Evolutionary conservation across 1,140 invertebrate species (phyloP), one percentile per base, ranked within the genome.

Genomic region (Manduca sexta): DNA sequence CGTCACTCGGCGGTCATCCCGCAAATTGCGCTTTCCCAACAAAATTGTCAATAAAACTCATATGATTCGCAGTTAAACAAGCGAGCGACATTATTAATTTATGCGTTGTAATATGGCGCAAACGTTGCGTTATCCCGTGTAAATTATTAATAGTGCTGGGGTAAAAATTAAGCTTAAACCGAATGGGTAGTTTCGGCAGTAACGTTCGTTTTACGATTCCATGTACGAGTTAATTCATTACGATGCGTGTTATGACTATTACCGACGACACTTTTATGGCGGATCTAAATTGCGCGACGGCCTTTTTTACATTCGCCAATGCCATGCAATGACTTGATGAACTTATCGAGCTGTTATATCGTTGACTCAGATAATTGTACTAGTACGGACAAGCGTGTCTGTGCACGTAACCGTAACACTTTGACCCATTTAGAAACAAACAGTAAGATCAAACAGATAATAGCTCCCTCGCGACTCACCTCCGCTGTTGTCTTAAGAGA

Each of bases 31-130:
- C 77, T 83, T 83, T 78, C 76, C 77, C 76, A 81, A 77, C 82
- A 80, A 83, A 74, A 85, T 85, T 85, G 82, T 85, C 82, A 85
- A 85, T 85, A 85, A 85, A 85, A 85, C 79, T 85, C 79, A 83
- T 83, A 79, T 80, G 79, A 83, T 82, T 85, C 82, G 78, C 82
- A 85, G 78, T 85, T 82, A 85, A 85, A 85, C 79, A 85, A 79
- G 78, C 79, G 75, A 74, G 69, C 75, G 72, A 83, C 77, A 85
- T 83, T 82, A 85, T 85, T 82, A 85, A 85, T 83, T 85, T 85
- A 85, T 85, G 82, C 76, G 70, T 71, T 83, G 80, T 85, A 85
- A 85, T 85, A 85, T 83, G 74, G 74, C 74, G 77, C 77, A 77
- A 81, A 74, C 75, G 74, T 74, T 78, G 67, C 77, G 70, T 75